Evolutionary conservation across 2,888 invertebrate species (phyloP), one percentile per base, ranked within the genome.

Genomic region (Dryadula phaetusa): DNA sequence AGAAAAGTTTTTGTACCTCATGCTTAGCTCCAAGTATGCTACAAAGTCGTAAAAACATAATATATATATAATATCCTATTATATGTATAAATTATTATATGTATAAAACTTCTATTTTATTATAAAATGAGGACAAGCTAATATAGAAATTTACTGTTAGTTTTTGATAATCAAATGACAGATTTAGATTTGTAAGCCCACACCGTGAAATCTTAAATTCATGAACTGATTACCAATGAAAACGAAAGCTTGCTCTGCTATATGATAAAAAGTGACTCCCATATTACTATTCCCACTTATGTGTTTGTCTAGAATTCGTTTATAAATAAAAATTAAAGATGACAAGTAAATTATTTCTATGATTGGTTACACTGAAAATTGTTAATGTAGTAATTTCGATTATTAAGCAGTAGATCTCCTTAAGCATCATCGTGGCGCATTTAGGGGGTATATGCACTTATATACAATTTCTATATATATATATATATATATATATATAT

Each of bases 201-300:
- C 75, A 76, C 81, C 87, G 83, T 88, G 88, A 88, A 90, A 90
- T 90, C 82, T 80, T 80, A 88, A 89, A 90, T 90, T 82, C 79
- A 75, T 72, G 76, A 70, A 80, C 76, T 79, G 80, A 84, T 84
- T 79, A 78, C 79, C 18, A 49, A 56, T 61, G 54, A 67, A 67
- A 44, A 49, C 62, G 46, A 62, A 70, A 60, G 60, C 28, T 16
- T 18, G 14, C 18, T 44, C 28, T 22, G 58, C 16, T 16, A 42
- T 42, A 28, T 12, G 42, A 60, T 60, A 60, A 44, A 60, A 40
- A 60, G 28, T 32, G 14, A 32, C 10, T 18, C 44, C 16, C 28
- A 5, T 25, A 16, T 44, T 44, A 44, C 18, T 44, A 56, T 37
- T 37, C 7, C 44, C 18, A 28, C 10, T 25, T 25, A 1, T 44